Percentiles rank a stretch among this genome's conserved stretches.
Conservation (phyloP, 2,888 invertebrate genomes). For the Sipha maydis region DNA sequence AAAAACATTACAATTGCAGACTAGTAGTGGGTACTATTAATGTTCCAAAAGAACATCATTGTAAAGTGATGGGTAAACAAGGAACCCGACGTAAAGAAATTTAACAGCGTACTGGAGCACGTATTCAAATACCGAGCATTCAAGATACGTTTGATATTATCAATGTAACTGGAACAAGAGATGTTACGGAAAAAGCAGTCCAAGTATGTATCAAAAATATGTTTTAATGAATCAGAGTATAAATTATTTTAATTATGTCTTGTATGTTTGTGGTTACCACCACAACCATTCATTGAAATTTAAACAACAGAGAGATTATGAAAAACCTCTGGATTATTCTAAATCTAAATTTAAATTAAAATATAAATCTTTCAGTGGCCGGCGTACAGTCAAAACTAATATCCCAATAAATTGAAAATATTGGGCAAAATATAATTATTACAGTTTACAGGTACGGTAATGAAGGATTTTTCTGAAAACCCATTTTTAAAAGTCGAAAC, state of each 20-base stretch:
- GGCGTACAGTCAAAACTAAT: too few relatives aligned
- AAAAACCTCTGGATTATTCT: too few relatives aligned
- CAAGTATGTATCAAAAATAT: conserved; percentile 74
- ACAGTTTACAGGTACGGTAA: too few relatives aligned
- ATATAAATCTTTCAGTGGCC: too few relatives aligned
- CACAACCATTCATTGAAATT: not conserved
- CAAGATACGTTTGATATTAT: conserved; percentile 86
- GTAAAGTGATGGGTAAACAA: conserved; percentile 91
- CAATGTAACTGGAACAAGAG: conserved; percentile 90
- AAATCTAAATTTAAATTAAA: not conserved
- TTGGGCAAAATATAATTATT: too few relatives aligned
- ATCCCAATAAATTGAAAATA: too few relatives aligned
- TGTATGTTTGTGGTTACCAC: too few relatives aligned
- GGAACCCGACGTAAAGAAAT: conserved; percentile 87
- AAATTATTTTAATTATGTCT: too few relatives aligned
- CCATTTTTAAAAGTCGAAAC: too few relatives aligned
- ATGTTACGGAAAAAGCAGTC: conserved; percentile 95
- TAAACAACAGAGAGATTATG: too few relatives aligned
- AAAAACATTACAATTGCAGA: conserved; percentile 35
- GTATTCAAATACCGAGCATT: conserved; percentile 90
- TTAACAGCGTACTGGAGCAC: conserved; percentile 92
- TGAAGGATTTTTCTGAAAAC: too few relatives aligned
- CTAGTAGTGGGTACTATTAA: conserved; percentile 76
- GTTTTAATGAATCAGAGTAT: too few relatives aligned
- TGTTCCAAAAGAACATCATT: conserved; percentile 96